phyloP scores from a whole-genome alignment of 2,797 vertebrate genomes.

The Pangasius mekongensis region DNA sequence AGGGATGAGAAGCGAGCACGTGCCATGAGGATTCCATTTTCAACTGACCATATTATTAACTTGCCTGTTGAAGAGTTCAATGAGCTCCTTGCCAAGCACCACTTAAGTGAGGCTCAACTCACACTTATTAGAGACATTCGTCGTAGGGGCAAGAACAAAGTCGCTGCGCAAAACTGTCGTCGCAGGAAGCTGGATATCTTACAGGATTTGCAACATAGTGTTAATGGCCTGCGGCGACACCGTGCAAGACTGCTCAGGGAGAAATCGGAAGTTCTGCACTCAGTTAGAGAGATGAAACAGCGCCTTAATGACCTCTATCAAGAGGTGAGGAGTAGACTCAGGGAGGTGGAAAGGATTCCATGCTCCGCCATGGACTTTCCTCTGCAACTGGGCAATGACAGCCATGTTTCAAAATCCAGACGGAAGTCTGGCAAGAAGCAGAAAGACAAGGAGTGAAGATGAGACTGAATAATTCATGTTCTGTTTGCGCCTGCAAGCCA shows the following conservation, averaged over 20 bases:
- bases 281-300: conserved; percentile 87
- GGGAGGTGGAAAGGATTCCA: conserved; percentile 83
- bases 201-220: conserved; percentile 80
- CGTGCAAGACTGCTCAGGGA: conserved; percentile 84
- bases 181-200: conserved; percentile 89
- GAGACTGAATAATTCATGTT: background rate
- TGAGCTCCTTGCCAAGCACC: conserved; percentile 83
- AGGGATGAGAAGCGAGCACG: conserved; percentile 85
- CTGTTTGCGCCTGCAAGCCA: conserved; percentile 11
- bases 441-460: conserved; percentile 83
- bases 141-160: conserved; percentile 95
- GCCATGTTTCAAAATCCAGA: conserved; percentile 71
- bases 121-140: conserved; percentile 90
- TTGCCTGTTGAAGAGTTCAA: conserved; percentile 94
- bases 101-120: conserved; percentile 86
- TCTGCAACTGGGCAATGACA: conserved; percentile 78
- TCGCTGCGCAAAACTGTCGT: conserved; percentile 95
- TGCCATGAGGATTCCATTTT: conserved; percentile 89
- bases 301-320: conserved; percentile 85
- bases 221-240: conserved; percentile 81
- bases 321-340: conserved; percentile 85
- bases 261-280: conserved; percentile 84
- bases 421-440: conserved; percentile 81
- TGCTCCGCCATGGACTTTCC: conserved; percentile 80
- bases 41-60: conserved; percentile 89